Evolutionary conservation across 2,888 invertebrate genomes (phyloP).

Genomic region (Strigamia transsilvanica): DNA sequence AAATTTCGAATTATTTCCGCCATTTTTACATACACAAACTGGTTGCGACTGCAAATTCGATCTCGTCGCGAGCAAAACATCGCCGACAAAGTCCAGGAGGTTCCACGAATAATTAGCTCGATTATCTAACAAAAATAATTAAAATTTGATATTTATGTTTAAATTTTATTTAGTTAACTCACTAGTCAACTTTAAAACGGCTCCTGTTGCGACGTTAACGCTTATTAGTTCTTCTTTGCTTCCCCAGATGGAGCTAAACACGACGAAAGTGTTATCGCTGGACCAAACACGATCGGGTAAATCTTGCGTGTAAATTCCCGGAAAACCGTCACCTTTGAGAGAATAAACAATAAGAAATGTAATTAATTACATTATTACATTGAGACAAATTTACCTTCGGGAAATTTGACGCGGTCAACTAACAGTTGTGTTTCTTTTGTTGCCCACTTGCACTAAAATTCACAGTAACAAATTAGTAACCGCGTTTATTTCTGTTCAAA

Average conservation of each 20-base stretch:
- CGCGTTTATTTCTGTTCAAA: no score
- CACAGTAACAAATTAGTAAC: no score
- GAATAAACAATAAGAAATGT: no score
- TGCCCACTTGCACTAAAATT: slow-evolving; percentile 62
- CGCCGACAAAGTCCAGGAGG: slow-evolving; percentile 51
- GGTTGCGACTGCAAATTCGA: slow-evolving; percentile 53
- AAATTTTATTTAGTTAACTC: slow-evolving; percentile 11
- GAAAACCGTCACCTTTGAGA: slow-evolving; percentile 50
- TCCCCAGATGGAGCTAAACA: slow-evolving; percentile 56
- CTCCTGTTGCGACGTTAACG: neutral
- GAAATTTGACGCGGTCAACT: slow-evolving; percentile 60
- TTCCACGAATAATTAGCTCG: slow-evolving; percentile 12
- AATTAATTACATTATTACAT: slow-evolving; percentile 11
- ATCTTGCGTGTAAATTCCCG: slow-evolving; percentile 55
- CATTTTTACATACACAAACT: neutral
- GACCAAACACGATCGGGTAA: slow-evolving; percentile 56
- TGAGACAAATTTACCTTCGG: slow-evolving; percentile 57
- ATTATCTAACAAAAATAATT: neutral
- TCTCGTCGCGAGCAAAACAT: slow-evolving; percentile 57
- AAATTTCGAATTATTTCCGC: neutral
- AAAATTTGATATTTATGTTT: neutral
- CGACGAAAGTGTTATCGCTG: slow-evolving; percentile 51
- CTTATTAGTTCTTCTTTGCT: slow-evolving; percentile 53
- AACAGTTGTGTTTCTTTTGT: slow-evolving; percentile 59
- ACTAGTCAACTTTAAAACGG: neutral